Evolutionary conservation across 2,797 vertebrate genomes (phyloP).

Genomic region (Morus bassanus): DNA sequence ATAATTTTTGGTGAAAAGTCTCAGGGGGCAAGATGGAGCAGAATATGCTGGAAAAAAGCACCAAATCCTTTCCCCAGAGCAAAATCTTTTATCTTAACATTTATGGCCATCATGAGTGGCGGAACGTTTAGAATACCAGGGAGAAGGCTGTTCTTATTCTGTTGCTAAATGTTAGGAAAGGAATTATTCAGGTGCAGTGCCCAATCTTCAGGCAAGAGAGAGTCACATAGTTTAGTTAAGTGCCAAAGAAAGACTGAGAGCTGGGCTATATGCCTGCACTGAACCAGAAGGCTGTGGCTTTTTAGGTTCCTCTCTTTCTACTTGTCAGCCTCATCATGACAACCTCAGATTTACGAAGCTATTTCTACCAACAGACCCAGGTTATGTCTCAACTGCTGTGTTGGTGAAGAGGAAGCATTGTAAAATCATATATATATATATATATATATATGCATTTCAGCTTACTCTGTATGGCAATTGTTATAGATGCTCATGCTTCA

Average conservation of each 20-base stretch:
- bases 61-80: not conserved
- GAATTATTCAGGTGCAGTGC: not conserved
- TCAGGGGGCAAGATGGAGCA: not conserved
- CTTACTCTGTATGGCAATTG: not conserved
- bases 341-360: not conserved
- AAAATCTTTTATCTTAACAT: not conserved
- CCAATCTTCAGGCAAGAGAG: not conserved
- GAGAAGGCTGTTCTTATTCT: not conserved
- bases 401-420: not conserved
- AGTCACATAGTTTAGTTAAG: not conserved
- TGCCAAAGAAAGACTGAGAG: not conserved
- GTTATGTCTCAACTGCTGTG: not conserved
- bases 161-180: not conserved
- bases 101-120: not conserved
- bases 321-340: not conserved
- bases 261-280: not conserved
- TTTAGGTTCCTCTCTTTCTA: not conserved
- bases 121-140: not conserved
- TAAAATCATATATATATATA: not conserved
- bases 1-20: not conserved
- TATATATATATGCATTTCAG: not conserved
- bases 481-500: not conserved
- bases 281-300: not conserved
- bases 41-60: not conserved
- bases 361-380: not conserved